Evolutionary conservation across 2,888 invertebrate genomes (phyloP).

Genomic region (Pinctada fucata): DNA sequence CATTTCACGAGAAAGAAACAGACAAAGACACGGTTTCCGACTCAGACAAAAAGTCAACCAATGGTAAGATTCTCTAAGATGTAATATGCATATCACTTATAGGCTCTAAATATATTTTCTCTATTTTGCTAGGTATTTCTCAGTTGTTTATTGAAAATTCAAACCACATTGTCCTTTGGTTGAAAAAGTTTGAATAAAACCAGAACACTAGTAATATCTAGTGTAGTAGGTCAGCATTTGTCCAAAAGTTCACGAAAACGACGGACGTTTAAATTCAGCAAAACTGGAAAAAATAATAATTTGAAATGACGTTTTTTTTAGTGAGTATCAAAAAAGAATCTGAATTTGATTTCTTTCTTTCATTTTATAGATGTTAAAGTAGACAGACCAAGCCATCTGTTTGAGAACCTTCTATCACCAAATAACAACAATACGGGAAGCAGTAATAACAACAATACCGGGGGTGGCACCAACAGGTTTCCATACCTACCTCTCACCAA

Average conservation of each 20-base stretch:
- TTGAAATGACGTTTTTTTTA: no score
- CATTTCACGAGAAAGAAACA: conserved; percentile 30
- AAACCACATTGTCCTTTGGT: no score
- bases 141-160: background rate
- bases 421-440: conserved; percentile 18
- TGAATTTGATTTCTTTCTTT: background rate
- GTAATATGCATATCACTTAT: no score
- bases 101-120: background rate
- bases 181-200: no score
- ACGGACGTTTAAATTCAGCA: no score
- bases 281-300: no score
- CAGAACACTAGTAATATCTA: no score
- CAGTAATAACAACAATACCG: conserved; percentile 6
- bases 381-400: conserved; percentile 32
- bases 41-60: conserved; percentile 9
- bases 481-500: conserved; percentile 41
- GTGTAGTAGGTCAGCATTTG: no score
- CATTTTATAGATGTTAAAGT: conserved; percentile 30
- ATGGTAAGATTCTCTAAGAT: background rate
- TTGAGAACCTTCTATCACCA: conserved; percentile 39
- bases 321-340: no score
- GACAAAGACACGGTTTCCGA: conserved; percentile 36
- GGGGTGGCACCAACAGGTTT: conserved; percentile 29
- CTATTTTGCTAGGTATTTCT: background rate
- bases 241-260: no score